Percentiles rank a stretch among this genome's conserved stretches.
phyloP scores from a whole-genome alignment of 2,797 vertebrate species.

The Oceanodroma leucorhoa region DNA sequence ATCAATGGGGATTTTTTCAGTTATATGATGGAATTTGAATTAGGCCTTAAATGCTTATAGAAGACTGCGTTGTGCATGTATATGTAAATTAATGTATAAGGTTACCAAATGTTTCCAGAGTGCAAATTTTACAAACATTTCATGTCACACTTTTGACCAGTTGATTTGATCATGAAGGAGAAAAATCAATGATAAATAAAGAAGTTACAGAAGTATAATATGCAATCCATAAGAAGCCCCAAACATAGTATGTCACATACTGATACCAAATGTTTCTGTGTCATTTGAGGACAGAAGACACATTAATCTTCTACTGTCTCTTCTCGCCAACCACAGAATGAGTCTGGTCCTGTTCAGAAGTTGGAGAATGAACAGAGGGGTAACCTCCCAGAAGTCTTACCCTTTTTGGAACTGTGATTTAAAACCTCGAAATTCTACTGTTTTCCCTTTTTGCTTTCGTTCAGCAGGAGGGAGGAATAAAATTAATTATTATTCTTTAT shows the following conservation, averaged over 20 bases:
- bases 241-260: not conserved
- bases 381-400: not conserved
- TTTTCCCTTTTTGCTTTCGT: not conserved
- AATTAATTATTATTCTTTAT: not conserved
- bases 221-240: not conserved
- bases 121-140: not conserved
- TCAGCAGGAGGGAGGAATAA: not conserved
- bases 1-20: not conserved
- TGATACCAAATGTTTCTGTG: not conserved
- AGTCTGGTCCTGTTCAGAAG: not conserved
- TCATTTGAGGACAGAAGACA: not conserved
- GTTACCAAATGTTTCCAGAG: not conserved
- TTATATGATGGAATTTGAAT: not conserved
- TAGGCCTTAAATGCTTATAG: not conserved
- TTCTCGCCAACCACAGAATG: not conserved
- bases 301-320: not conserved
- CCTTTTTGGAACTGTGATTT: not conserved
- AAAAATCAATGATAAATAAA: not conserved
- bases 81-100: not conserved
- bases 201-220: not conserved
- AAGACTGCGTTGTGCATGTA: not conserved
- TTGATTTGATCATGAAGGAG: not conserved
- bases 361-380: not conserved
- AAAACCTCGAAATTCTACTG: not conserved
- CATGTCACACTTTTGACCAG: accelerated